Base-by-base conservation (phyloP, 2,797 vertebrate species). In the Amblyraja radiata region DNA sequence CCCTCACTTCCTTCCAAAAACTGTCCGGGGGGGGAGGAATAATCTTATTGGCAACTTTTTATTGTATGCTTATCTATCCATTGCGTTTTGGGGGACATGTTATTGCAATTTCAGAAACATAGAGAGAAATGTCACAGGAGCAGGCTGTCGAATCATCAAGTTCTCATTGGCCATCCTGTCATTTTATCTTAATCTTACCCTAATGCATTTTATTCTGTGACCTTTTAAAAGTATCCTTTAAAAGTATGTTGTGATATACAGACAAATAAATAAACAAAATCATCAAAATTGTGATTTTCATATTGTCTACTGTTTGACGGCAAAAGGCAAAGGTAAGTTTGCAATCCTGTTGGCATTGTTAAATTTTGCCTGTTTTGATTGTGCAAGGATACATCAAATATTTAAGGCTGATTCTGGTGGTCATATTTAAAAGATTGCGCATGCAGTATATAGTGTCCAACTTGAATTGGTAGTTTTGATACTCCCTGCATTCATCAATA, bases 231-330 rank as follows among this genome's bases (percentile, higher is more conserved):
- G 32, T 32, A 32, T 46, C 90, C 90, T 92, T 91, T 74, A 92
- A 46, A 91, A 92, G 90, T 92, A 76, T 84, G 81, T 10, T 46
- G 71, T 74, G 23, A 46, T 73, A 54, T 68, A 73, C 71, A 90
- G 68, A 39, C 36, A 36, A 36, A 25, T 92, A 54, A 68, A 21
- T 54, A 36, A 73, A n/a, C 90, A 54, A 68, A 90, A 71, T 46
- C 21, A 73, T 54, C 23, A 54, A 92, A 92, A 74, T 28, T 92
- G 21, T 54, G 71, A 76, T 23, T 90, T 7, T 73, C 36, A 74
- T 92, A 28, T 74, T 92, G 54, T 92, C 39, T 21, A 11, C 25
- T 18, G 36, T 54, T 21, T 25, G 32, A 21, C 36, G 25, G 36
- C 36, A 73, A 74, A 73, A 65, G 32, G 36, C 68, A 71, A 46